Percentiles rank a stretch among this genome's conserved stretches.
Conservation (phyloP, 2,797 vertebrate genomes). For the Hippopotamyrus pictus region DNA sequence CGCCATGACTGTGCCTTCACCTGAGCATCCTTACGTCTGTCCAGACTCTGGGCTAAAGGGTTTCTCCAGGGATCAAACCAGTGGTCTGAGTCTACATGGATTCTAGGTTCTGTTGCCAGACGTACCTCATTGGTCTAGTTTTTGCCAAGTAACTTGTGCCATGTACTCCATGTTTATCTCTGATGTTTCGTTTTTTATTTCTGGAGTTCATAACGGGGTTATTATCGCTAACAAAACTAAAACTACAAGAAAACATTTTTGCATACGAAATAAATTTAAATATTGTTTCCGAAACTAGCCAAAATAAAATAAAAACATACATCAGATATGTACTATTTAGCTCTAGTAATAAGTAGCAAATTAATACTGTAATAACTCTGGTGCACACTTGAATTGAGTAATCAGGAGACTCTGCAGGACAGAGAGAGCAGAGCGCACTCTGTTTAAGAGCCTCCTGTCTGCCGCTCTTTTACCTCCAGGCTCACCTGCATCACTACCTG, state of each 20-base stretch:
- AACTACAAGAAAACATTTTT: not conserved
- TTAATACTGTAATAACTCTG: not conserved
- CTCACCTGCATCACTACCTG: slow-evolving; percentile 92
- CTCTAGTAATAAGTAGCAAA: not conserved
- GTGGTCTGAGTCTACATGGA: not conserved
- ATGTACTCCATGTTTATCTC: not conserved
- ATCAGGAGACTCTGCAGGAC: not conserved
- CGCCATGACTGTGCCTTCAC: not conserved
- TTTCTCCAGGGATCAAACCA: not conserved
- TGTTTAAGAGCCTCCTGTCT: not conserved
- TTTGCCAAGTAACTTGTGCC: not conserved
- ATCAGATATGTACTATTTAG: not conserved
- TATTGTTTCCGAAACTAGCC: not conserved
- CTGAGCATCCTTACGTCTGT: not conserved
- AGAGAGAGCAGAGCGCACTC: not conserved
- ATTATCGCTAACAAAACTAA: not conserved
- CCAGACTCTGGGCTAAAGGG: not conserved
- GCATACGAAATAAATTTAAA: not conserved
- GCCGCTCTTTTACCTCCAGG: slow-evolving; percentile 55
- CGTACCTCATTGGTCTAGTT: not conserved
- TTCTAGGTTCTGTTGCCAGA: not conserved
- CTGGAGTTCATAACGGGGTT: not conserved
- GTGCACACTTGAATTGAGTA: not conserved
- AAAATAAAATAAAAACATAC: not conserved
- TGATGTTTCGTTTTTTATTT: not conserved